phyloP scores from a whole-genome alignment of 2,888 invertebrate genomes.

The Automeris io region DNA sequence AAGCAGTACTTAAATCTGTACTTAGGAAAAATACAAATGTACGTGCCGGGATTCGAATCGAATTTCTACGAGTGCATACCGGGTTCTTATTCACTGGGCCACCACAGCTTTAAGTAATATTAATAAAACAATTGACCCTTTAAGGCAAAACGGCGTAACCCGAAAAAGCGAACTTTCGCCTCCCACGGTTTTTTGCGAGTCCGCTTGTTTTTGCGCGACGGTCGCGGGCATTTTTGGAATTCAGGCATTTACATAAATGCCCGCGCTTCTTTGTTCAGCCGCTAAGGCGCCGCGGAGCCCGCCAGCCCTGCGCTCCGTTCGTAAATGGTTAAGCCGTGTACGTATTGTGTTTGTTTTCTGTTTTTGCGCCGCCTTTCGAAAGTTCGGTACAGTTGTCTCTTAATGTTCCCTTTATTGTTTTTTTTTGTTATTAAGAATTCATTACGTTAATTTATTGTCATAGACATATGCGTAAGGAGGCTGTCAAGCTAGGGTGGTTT shows the following conservation, averaged over 20 bases:
- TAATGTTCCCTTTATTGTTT: slow-evolving; percentile 20
- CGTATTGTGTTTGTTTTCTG: slow-evolving; percentile 33
- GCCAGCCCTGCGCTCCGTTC: slow-evolving; percentile 29
- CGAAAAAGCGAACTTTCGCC: slow-evolving; percentile 65
- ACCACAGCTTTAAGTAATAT: no score
- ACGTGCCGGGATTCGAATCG: no score
- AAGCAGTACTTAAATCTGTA: no score
- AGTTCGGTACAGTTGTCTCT: slow-evolving; percentile 34
- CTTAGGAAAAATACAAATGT: no score
- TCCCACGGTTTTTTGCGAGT: slow-evolving; percentile 51
- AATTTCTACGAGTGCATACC: no score
- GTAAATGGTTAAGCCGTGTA: slow-evolving; percentile 33
- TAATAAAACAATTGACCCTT: no score
- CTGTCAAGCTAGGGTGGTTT: no score
- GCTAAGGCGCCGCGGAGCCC: slow-evolving; percentile 61
- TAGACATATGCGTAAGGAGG: no score
- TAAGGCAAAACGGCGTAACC: slow-evolving; percentile 48
- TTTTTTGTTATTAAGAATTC: slow-evolving; percentile 10
- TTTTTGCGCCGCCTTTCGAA: slow-evolving; percentile 32
- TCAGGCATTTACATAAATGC: slow-evolving; percentile 72
- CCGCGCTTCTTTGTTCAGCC: slow-evolving; percentile 63
- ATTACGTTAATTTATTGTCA: neutral
- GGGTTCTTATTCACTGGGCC: no score
- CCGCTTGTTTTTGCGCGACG: slow-evolving; percentile 58
- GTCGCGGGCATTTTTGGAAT: slow-evolving; percentile 66